Base-by-base conservation (phyloP, 2,888 invertebrate genomes). In the Listrodromus nycthemerus region DNA sequence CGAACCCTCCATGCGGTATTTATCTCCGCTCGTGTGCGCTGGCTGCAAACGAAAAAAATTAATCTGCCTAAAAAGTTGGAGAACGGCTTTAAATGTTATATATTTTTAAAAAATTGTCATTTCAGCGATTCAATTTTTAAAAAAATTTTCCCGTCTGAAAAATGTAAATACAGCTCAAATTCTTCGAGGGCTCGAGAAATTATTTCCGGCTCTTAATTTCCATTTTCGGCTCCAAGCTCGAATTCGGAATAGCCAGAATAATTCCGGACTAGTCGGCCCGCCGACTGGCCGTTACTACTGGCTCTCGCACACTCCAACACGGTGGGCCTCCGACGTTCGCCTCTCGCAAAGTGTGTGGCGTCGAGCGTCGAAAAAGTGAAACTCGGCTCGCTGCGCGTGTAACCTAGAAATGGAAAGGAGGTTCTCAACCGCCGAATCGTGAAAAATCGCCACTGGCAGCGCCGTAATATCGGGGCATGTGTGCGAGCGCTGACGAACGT, bases 371-470 rank as follows among this genome's bases (percentile, higher is more conserved):
- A 93, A 93, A 93, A 93, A 93, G 93, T 93, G 93, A 93, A 93
- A 93, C 93, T 93, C 93, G 90, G 90, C 91, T 91, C 92, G 92
- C 91, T 92, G 92, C 92, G 93, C 93, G 93, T 93, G 93, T 93
- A 93, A 93, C 93, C 93, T 93, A 93, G 93, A 93, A 93, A 93
- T 92, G 91, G 86, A 84, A 85, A 92, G 91, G 92, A 86, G 93
- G 92, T 92, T 89, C 93, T 93, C 93, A 93, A 92, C 92, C 88
- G 89, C 83, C 50, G 52, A 75, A 71, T 66, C 30, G 70, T 24
- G 71, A 37, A 41, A 70, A 45, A 71, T 37, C 45, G 48, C 48
- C 52, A 71, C 65, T 65, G 24, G 65, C 66, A 63, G 52, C 19
- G 45, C 13, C 52, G 75, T 79, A 82, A 84, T 82, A 66, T 50